A percentile compares a stretch with the other conserved stretches of the same genome.
These are phyloP conservation scores for Pseudopleuronectes americanus DNA, from an alignment of 2,797 vertebrate species.

Conservation along the genomic window DNA sequence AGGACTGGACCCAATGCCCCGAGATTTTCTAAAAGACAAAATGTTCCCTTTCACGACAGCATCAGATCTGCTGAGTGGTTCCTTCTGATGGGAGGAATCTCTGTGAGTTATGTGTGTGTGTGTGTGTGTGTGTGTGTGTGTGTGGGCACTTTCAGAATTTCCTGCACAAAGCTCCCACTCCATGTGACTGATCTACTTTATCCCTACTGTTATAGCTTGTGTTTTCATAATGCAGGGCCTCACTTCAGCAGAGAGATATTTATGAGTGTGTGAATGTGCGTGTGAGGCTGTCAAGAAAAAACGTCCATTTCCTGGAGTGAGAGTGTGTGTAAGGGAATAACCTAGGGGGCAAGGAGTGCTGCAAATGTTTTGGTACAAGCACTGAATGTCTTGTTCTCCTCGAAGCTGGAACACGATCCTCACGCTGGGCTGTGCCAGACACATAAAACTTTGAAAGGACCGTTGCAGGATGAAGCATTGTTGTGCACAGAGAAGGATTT, in stretches of 20 bases:
- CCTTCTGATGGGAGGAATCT: slow-evolving; percentile 25
- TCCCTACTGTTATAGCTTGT: slow-evolving; percentile 40
- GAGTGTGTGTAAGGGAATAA: slow-evolving; percentile 1
- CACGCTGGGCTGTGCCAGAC: slow-evolving; percentile 27
- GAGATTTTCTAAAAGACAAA: slow-evolving; percentile 88
- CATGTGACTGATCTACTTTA: slow-evolving; percentile 13
- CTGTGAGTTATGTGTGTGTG: slow-evolving; percentile 25
- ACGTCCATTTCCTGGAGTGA: too few relatives aligned
- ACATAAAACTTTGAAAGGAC: slow-evolving; percentile 32
- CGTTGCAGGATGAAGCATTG: slow-evolving; percentile 13
- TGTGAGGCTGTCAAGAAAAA: neutral
- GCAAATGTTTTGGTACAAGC: slow-evolving; percentile 9
- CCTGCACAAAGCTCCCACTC: slow-evolving; percentile 52
- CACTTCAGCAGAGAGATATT: slow-evolving; percentile 6
- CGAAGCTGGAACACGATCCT: slow-evolving; percentile 39
- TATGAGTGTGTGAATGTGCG: slow-evolving; percentile 18
- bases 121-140: slow-evolving; percentile 10
- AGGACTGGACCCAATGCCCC: slow-evolving; percentile 91
- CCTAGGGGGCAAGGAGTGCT: slow-evolving; percentile 12
- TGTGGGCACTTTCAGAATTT: slow-evolving; percentile 27
- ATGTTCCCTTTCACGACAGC: neutral
- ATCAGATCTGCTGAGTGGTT: slow-evolving; percentile 22
- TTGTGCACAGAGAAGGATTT: slow-evolving; percentile 20
- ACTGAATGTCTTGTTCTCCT: slow-evolving; percentile 42
- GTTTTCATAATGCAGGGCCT: slow-evolving; percentile 60